phyloP scores from a whole-genome alignment of 1,140 invertebrate species.

The Dendrolimus punctatus region DNA sequence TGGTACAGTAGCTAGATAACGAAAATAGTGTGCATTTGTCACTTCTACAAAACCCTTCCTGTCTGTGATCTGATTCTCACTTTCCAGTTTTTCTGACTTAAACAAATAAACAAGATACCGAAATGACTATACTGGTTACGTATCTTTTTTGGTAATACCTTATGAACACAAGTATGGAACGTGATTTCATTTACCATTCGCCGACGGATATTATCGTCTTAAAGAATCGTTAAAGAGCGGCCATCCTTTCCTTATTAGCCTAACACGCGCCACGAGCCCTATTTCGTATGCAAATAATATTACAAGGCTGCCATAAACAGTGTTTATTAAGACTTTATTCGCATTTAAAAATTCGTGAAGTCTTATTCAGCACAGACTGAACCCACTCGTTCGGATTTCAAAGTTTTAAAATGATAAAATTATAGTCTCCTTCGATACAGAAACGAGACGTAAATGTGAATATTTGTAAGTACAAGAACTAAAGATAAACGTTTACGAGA shows the following conservation, averaged over 20 bases:
- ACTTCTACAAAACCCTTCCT: too few relatives aligned
- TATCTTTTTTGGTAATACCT: slow-evolving; percentile 25
- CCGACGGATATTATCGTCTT: slow-evolving; percentile 32
- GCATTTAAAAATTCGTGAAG: slow-evolving; percentile 61
- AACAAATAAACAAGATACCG: slow-evolving; percentile 1
- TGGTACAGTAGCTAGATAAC: too few relatives aligned
- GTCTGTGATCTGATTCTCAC: too few relatives aligned
- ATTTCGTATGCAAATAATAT: slow-evolving; percentile 58
- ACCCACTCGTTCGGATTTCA: slow-evolving; percentile 40
- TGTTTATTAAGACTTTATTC: slow-evolving; percentile 62
- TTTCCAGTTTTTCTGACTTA: too few relatives aligned
- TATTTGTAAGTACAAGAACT: slow-evolving; percentile 40
- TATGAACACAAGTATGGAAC: slow-evolving; percentile 28
- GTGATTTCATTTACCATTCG: slow-evolving; percentile 33
- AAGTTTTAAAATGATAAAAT: slow-evolving; percentile 61
- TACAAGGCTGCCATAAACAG: slow-evolving; percentile 54
- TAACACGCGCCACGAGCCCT: slow-evolving; percentile 46
- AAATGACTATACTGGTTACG: slow-evolving; percentile 17
- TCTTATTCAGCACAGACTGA: slow-evolving; percentile 44
- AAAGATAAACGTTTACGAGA: neutral
- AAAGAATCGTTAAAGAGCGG: slow-evolving; percentile 34
- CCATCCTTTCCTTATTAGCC: slow-evolving; percentile 55
- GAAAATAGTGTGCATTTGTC: too few relatives aligned
- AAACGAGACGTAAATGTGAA: slow-evolving; percentile 59
- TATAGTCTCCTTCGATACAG: slow-evolving; percentile 35